Conservation (phyloP, 1,140 invertebrate genomes). For the Araneus ventricosus region DNA sequence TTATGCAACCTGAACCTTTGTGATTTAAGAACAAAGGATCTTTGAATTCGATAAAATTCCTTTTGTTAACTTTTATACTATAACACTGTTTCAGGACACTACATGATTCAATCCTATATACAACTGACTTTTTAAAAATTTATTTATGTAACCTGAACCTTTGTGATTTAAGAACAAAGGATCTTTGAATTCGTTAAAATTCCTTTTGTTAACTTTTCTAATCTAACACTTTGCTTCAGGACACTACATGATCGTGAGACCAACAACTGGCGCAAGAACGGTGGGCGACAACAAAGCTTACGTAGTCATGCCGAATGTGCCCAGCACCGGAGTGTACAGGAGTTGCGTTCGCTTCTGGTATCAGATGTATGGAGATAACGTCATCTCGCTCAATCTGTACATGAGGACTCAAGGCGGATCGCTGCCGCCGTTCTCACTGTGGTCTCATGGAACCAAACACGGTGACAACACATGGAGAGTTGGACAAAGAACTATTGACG, state of each 20-base stretch:
- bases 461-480: constrained; percentile 59
- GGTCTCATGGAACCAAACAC: constrained; percentile 62
- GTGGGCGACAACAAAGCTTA: constrained; percentile 68
- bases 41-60: too few species aligned
- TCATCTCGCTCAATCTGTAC: constrained; percentile 73
- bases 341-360: constrained; percentile 77
- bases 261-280: constrained; percentile 43
- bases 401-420: constrained; percentile 43
- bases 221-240: constrained; percentile 45
- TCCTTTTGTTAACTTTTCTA: not conserved
- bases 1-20: too few species aligned
- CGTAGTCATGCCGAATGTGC: constrained; percentile 67
- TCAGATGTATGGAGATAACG: constrained; percentile 76
- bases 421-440: constrained; percentile 30
- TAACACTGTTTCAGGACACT: constrained; percentile 58
- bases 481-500: constrained; percentile 56
- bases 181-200: not conserved
- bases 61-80: too few species aligned
- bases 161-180: not conserved
- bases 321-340: constrained; percentile 11
- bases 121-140: too few species aligned
- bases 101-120: too few species aligned
- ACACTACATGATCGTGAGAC: constrained; percentile 70
- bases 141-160: not conserved
- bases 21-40: too few species aligned